phyloP scores from a whole-genome alignment of 2,888 invertebrate species.

The Chelonus formosanus region DNA sequence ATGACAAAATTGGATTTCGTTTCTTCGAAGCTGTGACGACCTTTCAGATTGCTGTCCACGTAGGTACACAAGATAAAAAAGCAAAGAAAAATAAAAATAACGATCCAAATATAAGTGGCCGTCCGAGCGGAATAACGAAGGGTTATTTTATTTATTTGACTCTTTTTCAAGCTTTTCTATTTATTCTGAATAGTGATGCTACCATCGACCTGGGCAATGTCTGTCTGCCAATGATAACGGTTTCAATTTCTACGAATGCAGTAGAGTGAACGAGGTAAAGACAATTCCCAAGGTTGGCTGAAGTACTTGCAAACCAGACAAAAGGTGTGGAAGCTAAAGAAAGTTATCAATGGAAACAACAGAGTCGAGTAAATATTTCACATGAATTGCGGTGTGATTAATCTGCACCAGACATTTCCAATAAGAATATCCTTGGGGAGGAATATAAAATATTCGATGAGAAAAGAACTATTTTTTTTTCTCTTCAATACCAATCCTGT shows the following conservation, averaged over 20 bases:
- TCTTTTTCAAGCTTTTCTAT: constrained; percentile 6
- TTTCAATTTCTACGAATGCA: constrained; percentile 23
- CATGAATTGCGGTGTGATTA: not conserved
- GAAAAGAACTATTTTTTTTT: too few relatives aligned
- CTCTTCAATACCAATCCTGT: too few relatives aligned
- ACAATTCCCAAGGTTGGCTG: constrained; percentile 8
- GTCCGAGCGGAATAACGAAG: constrained; percentile 31
- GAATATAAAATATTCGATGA: too few relatives aligned
- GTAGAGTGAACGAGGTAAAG: constrained; percentile 12
- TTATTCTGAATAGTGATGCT: constrained; percentile 16
- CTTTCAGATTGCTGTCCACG: constrained; percentile 16
- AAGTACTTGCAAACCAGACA: constrained; percentile 2
- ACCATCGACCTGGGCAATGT: constrained; percentile 27
- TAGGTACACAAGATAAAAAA: constrained; percentile 16
- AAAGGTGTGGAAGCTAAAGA: too few relatives aligned
- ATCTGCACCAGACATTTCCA: not conserved
- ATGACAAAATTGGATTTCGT: constrained; percentile 27
- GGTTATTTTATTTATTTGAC: not conserved
- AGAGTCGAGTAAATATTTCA: constrained; percentile 7
- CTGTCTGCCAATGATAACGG: constrained; percentile 39
- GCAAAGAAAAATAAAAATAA: constrained; percentile 22
- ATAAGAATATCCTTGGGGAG: not conserved
- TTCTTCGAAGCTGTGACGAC: constrained; percentile 26
- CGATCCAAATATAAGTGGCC: constrained; percentile 23
- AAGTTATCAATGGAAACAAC: constrained; percentile 1